phyloP scores from a whole-genome alignment of 2,888 invertebrate genomes.

The Diarsia brunnea region DNA sequence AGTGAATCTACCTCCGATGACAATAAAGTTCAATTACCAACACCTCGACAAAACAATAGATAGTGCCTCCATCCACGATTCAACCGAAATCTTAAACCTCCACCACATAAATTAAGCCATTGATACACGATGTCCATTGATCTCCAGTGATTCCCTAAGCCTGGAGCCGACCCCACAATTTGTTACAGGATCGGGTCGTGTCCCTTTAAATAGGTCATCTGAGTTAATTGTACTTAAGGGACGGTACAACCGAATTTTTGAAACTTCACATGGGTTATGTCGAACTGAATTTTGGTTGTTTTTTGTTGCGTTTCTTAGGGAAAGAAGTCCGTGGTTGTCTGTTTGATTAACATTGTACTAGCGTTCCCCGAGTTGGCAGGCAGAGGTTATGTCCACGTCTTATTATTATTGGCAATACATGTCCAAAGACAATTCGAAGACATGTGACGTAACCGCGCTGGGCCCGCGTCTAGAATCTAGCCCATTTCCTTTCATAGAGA shows the following conservation, averaged over 20 bases:
- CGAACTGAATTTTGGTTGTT: not conserved
- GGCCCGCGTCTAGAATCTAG: no score
- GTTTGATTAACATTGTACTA: not conserved
- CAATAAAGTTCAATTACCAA: not conserved
- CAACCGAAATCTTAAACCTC: conserved; percentile 23
- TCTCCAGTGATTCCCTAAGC: conserved; percentile 60
- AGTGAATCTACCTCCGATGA: not conserved
- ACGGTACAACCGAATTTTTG: conserved; percentile 41
- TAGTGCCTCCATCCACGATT: not conserved
- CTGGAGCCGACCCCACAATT: conserved; percentile 56
- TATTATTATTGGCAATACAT: not conserved
- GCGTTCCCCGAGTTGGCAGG: not conserved
- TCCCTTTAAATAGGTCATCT: conserved; percentile 60
- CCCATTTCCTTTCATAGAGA: no score
- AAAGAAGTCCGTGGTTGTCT: not conserved
- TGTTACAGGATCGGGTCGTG: conserved; percentile 49
- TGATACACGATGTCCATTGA: conserved; percentile 62
- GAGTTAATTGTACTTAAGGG: conserved; percentile 60
- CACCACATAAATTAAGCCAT: conserved; percentile 58
- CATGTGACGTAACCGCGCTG: no score
- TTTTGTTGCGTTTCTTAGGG: not conserved
- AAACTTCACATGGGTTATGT: conserved; percentile 16
- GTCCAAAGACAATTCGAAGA: no score
- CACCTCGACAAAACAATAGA: conserved; percentile 1
- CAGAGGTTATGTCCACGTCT: not conserved